Evolutionary conservation across 2,797 vertebrate genomes (phyloP).

Genomic region (Labroides dimidiatus): DNA sequence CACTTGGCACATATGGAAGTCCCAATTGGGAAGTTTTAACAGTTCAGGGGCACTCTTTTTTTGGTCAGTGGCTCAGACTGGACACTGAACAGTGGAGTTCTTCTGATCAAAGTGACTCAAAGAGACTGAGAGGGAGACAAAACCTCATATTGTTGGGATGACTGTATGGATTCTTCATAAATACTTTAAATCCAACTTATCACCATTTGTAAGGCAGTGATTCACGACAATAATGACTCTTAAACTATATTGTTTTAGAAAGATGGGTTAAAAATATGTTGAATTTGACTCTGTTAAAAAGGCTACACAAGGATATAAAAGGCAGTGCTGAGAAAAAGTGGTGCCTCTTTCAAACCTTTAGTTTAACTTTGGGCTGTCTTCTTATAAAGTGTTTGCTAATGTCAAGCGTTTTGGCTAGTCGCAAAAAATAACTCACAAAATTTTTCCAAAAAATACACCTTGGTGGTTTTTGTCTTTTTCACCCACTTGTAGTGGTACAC

Average conservation of each 20-base stretch:
- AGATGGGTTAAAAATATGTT: neutral
- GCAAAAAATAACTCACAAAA: too few relatives aligned
- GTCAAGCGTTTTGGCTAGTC: too few relatives aligned
- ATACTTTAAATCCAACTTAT: constrained; percentile 35
- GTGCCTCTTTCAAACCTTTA: constrained; percentile 33
- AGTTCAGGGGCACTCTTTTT: constrained; percentile 26
- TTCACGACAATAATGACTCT: constrained; percentile 12
- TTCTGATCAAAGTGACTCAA: constrained; percentile 33
- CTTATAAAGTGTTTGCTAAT: neutral
- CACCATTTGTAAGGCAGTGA: constrained; percentile 1
- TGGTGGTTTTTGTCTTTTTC: too few relatives aligned
- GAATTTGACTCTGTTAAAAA: constrained; percentile 24
- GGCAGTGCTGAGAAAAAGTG: constrained; percentile 16
- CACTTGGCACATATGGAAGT: constrained; percentile 56
- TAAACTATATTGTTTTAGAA: neutral
- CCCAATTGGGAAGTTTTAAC: constrained; percentile 45
- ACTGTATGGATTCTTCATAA: neutral
- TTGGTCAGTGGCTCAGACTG: constrained; percentile 49
- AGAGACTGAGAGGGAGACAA: constrained; percentile 19
- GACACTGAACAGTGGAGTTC: constrained; percentile 14
- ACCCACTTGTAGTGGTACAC: too few relatives aligned
- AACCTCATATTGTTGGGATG: neutral
- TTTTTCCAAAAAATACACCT: too few relatives aligned
- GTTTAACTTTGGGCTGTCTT: neutral
- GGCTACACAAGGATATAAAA: constrained; percentile 20